Evolutionary conservation across 2,113 vertebrate species (phyloP).

Genomic region (Rhizomys pruinosus): DNA sequence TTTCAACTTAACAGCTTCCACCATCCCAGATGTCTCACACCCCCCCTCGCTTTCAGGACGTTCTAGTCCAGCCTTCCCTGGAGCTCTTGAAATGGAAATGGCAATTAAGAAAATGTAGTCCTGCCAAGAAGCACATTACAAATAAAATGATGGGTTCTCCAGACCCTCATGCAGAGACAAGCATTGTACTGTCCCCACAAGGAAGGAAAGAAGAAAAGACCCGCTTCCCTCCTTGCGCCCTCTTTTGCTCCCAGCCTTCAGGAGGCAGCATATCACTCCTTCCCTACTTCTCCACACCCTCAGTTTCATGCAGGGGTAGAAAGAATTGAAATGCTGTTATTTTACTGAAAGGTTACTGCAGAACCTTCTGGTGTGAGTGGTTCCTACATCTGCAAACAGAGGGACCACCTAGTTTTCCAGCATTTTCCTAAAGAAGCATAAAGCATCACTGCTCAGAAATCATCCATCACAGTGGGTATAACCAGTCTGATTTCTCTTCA

Average conservation of each 20-base stretch:
- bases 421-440: background rate
- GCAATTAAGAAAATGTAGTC: constrained; percentile 45
- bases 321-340: background rate
- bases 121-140: constrained; percentile 39
- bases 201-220: background rate
- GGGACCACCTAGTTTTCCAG: background rate
- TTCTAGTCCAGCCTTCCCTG: background rate
- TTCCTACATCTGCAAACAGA: background rate
- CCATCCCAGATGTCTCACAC: background rate
- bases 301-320: background rate
- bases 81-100: constrained; percentile 38
- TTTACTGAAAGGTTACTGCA: constrained; percentile 16
- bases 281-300: background rate
- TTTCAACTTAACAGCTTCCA: constrained; percentile 21
- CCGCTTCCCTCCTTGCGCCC: background rate
- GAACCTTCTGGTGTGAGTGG: background rate
- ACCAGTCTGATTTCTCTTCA: constrained; percentile 35
- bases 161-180: background rate
- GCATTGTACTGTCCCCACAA: background rate
- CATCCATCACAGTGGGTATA: background rate
- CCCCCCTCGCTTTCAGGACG: background rate
- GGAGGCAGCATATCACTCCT: background rate
- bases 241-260: background rate
- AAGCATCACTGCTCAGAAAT: background rate
- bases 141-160: constrained; percentile 9